Evolutionary conservation across 2,797 vertebrate species (phyloP), one percentile per base, ranked within the genome.

Genomic region (Coreius guichenoti): DNA sequence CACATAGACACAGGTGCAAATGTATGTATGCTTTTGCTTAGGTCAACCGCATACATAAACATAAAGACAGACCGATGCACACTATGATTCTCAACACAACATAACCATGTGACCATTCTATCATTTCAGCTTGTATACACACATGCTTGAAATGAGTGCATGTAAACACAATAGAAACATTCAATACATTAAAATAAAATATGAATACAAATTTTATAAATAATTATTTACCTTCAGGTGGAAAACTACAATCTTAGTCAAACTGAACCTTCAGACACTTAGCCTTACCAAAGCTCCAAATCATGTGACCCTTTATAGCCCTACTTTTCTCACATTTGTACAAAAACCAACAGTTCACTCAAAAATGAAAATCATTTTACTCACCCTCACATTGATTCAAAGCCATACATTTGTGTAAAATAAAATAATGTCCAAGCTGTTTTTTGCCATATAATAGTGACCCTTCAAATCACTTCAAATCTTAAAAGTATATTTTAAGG

Each of bases 1-100:
- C 87, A 83, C 19, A 63, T 86, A 45, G 89, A 78, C 63, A 93
- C 93, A 94, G 93, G 93, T 94, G 94, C 76, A 29, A 72, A 85
- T 26, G 8, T 39, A 23, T 2, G 43, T 86, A 70, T 31, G 73
- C 56, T 36, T 19, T 67, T 61, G 16, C 31, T 65, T 13, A 9
- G 56, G 33, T 63, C 76, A 43, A 45, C 31, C 31, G 9, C 54
- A 78, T 58, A 63, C 51, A 70, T 63, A 70, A 17, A 73, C 36
- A 69, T 31, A 81, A 51, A 49, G 1, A 61, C 14, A 61, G 49
- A 17, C 75, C 56, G 26, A 36, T 70, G 45, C 80, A 82, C 83
- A 80, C 26, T 19, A 29, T 29, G 6, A 49, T 11, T 65, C 68
- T 43, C 70, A 65, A 77, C 56, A 83, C 39, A 86, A 23, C 39